Evolutionary conservation across 2,888 invertebrate species (phyloP), one percentile per base, ranked within the genome.

Genomic region (Platycheirus rosarum): DNA sequence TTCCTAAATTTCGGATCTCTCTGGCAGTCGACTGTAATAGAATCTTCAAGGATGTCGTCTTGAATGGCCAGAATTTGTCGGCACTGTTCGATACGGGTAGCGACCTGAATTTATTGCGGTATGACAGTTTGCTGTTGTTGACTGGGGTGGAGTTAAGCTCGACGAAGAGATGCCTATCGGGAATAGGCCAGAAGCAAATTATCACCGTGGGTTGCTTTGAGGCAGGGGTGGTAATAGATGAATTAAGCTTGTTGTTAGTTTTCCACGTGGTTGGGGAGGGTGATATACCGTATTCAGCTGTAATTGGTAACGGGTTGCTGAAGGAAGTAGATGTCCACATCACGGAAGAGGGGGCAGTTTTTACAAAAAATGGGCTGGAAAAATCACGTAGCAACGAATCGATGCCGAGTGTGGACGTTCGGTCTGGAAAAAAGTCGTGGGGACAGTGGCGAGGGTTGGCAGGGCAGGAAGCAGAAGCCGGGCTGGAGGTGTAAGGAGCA

Each of bases 291-390:
- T 78, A 71, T 49, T 35, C 62, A 8, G 84, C 69, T 2, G 70
- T 84, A 8, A 65, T 84, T 7, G 79, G 79, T 1, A 69, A 73
- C 3, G 57, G 53, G 7, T 48, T 79, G 9, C 23, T 84, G n/a
- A 48, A 51, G 7, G 7, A 40, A 8, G 68, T 73, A 1, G 55
- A 76, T 32, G 1, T 77, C 0, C 14, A n/a, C 1, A 37, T 71
- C 11, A 46, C 35, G 1, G 16, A 16, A 2, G 53, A 63, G 20
- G 37, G 20, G 5, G 20, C 37, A 1, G n/a, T 35, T 13, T 55
- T 55, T 8, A 55, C 53, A 0, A 20, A 6, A 7, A 37, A 37
- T 8, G 8, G 11, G 35, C n/a, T 2, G 16, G 4, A 11, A 1
- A 14, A 29, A 32, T 4, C 14, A 4, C 0, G 1, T 44, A 14